Conservation (phyloP, 2,888 invertebrate genomes). For the Eremobia ochroleuca region DNA sequence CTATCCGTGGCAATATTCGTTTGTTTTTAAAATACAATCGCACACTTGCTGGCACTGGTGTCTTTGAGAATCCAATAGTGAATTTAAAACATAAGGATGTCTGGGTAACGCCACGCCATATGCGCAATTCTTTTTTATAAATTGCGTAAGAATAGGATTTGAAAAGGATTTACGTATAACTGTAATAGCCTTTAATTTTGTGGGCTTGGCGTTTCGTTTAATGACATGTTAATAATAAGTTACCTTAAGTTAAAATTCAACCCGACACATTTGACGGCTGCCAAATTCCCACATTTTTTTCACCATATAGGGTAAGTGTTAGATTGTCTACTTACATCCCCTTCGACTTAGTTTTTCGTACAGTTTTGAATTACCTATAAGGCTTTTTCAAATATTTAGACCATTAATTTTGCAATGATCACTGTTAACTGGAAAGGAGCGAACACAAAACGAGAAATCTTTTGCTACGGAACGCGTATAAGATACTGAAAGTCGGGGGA, state of each 20-base stretch:
- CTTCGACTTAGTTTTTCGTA: not conserved
- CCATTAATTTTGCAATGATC: not conserved
- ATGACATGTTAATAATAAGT: not conserved
- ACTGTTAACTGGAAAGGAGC: not conserved
- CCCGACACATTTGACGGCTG: not conserved
- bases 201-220: not conserved
- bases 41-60: not conserved
- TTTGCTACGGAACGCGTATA: not conserved
- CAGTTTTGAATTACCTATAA: not conserved
- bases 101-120: conserved; percentile 1
- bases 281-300: not conserved
- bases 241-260: not conserved
- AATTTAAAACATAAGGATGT: not conserved
- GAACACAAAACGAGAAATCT: not conserved
- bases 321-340: not conserved
- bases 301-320: not conserved
- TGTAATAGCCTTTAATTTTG: not conserved
- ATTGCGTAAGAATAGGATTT: not conserved
- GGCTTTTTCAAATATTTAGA: not conserved
- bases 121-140: not conserved
- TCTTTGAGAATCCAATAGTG: not conserved
- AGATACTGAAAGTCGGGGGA: not conserved
- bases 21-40: not conserved
- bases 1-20: not conserved
- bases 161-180: too few relatives aligned